Evolutionary conservation across 2,113 vertebrate species (phyloP).

Genomic region (Rhinopithecus roxellana): DNA sequence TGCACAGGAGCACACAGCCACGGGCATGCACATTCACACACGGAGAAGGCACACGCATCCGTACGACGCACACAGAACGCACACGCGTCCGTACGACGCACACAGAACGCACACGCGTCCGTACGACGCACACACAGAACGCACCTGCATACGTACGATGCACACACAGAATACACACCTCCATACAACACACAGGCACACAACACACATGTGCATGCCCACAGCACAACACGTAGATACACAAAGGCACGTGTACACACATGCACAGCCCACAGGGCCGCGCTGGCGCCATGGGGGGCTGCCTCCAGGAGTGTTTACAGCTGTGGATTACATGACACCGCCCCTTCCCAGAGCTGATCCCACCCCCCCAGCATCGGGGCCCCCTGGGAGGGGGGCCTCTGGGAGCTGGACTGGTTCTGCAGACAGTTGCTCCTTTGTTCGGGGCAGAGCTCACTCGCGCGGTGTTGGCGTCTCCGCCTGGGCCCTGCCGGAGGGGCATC

Average conservation of each 20-base stretch:
- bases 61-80: no score
- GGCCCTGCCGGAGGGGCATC: background rate
- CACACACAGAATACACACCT: background rate
- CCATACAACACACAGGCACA: background rate
- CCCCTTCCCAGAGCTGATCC: background rate
- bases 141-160: accelerated
- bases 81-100: background rate
- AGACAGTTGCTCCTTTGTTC: conserved; percentile 48
- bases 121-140: no score
- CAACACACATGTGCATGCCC: background rate
- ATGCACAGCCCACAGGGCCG: background rate
- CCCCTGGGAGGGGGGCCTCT: background rate
- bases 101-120: accelerated
- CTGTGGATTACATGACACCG: background rate
- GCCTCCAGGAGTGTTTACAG: background rate
- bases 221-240: background rate
- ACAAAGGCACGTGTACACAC: background rate
- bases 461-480: conserved; percentile 33
- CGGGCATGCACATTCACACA: background rate
- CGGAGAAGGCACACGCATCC: background rate
- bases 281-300: accelerated
- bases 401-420: background rate
- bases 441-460: background rate
- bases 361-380: background rate
- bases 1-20: background rate